Base-by-base conservation (phyloP, 2,113 vertebrate species). In the Zosterops pallidus region DNA sequence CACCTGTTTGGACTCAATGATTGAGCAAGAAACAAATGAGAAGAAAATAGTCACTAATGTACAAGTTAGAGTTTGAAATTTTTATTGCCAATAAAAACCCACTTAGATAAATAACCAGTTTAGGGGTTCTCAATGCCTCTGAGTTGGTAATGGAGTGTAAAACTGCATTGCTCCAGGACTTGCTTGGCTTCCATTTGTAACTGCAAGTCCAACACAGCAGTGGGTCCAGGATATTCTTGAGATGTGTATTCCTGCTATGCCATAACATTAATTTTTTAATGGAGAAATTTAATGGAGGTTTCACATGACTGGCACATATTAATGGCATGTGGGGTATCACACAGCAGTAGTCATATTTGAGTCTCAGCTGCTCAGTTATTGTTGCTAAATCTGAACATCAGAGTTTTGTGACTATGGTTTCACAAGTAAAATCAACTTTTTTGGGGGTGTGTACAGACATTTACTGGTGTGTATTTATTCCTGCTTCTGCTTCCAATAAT, bases 261-360 rank as follows among this genome's bases (percentile, higher is more conserved):
- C 2, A 2, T 28, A 59, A 71, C 26, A 14, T 50, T 50, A 55
- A 31, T 49, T 46, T 57, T 22, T 79, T 67, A 63, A 46, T 33
- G 20, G 52, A 63, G 9, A 74, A 77, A 52, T 31, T 12, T 17
- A n/a, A 23, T 37, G 20, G 44, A 42, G 18, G 5, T 72, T 83
- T 74, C 46, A 23, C 67, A 15, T 42, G 24, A 4, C 11, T 76
- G 24, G 6, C 13, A 16, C 4, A 5, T 57, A 24, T 9, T 63
- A 62, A 41, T 55, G 20, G 25, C 31, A 46, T 0, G 1, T n/a
- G 15, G 14, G 3, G 1, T n/a, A 46, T 63, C 72, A 57, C 0
- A 0, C 25, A 52, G 42, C 18, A 53, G 24, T 42, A 16, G 39
- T n/a, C 26, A 23, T 50, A 46, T 35, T 12, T 90, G 33, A 7